A percentile compares a stretch with the other conserved stretches of the same genome.
These are phyloP conservation scores for Drosophila anceps DNA, from an alignment of 2,888 invertebrate species.

Conservation along the genomic window DNA sequence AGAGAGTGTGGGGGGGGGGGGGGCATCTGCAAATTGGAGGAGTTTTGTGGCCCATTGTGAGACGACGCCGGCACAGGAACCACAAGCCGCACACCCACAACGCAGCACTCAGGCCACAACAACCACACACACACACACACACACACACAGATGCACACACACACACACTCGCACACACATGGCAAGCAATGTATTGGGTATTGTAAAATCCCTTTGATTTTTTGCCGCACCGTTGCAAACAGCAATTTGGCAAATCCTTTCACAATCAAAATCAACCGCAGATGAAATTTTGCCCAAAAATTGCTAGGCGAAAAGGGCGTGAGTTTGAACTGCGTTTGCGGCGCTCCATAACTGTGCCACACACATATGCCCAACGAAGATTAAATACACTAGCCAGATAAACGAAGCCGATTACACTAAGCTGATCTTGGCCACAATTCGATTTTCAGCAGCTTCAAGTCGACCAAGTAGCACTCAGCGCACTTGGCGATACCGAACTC, in stretches of 20 bases:
- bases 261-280: slow-evolving; percentile 84
- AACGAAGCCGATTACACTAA: slow-evolving; percentile 4
- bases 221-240: slow-evolving; percentile 82
- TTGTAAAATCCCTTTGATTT: slow-evolving; percentile 80
- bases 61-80: slow-evolving; percentile 52
- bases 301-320: slow-evolving; percentile 56
- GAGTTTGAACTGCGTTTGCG: slow-evolving; percentile 33
- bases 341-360: slow-evolving; percentile 43
- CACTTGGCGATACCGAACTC: not conserved
- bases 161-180: slow-evolving; percentile 11
- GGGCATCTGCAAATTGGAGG: slow-evolving; percentile 45
- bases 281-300: slow-evolving; percentile 80
- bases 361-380: slow-evolving; percentile 22
- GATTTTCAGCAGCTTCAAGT: not conserved
- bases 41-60: slow-evolving; percentile 69
- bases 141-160: slow-evolving; percentile 12
- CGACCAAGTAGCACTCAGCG: not conserved
- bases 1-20: not conserved
- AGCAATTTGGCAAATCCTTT: slow-evolving; percentile 84
- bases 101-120: slow-evolving; percentile 49
- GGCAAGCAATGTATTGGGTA: slow-evolving; percentile 70
- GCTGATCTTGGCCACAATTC: slow-evolving; percentile 2
- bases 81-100: slow-evolving; percentile 69
- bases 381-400: slow-evolving; percentile 23
- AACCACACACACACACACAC: slow-evolving; percentile 30